Conservation (phyloP, 2,113 vertebrate species). For the Glareola pratincola region DNA sequence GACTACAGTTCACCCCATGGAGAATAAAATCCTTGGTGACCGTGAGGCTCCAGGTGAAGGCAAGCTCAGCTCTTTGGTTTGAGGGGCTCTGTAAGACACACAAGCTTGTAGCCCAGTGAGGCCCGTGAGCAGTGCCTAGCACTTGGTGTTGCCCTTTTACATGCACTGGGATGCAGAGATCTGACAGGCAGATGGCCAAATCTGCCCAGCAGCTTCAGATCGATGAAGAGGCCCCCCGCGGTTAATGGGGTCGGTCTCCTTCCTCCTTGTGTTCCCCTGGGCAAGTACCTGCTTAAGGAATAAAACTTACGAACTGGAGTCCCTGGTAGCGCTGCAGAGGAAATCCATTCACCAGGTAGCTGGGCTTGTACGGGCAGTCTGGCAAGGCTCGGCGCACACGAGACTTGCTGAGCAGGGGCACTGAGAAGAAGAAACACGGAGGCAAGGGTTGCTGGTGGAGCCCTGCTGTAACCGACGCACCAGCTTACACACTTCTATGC, state of each 20-base stretch:
- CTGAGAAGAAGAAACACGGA: conserved; percentile 61
- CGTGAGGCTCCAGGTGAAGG: background rate
- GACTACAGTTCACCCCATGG: background rate
- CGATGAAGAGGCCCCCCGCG: background rate
- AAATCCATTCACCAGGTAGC: conserved; percentile 84
- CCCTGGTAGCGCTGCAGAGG: conserved; percentile 89
- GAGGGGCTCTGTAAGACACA: background rate
- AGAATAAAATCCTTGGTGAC: background rate
- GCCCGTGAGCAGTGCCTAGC: fast-evolving
- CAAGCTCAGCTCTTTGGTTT: background rate
- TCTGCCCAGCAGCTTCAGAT: background rate
- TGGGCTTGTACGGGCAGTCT: conserved; percentile 87
- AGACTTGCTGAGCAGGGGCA: conserved; percentile 79
- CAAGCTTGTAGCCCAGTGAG: background rate
- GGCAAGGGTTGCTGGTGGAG: background rate
- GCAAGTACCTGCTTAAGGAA: background rate
- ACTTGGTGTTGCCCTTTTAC: background rate
- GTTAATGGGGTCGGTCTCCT: background rate
- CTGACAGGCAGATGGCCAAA: background rate
- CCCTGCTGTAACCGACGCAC: background rate
- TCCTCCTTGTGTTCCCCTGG: background rate
- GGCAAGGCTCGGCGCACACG: conserved; percentile 79
- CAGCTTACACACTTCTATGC: background rate
- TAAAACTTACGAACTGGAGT: conserved; percentile 87
- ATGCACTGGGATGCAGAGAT: background rate